A percentile compares a stretch with the other conserved stretches of the same genome.
These are phyloP conservation scores for Sericinus montela DNA, from an alignment of 2,888 invertebrate species.

Conservation along the genomic window DNA sequence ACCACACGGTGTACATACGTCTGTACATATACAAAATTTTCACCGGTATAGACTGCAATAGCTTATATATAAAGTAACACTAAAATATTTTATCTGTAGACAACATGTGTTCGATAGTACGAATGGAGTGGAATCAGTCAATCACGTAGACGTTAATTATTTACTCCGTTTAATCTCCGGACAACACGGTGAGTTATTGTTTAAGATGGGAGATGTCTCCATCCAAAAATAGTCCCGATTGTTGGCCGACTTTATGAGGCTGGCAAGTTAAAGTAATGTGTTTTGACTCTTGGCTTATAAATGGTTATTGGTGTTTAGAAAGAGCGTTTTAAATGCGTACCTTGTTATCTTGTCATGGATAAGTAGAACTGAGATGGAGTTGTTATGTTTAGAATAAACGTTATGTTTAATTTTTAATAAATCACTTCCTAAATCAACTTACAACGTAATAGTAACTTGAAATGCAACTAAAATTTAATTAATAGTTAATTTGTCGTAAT, in stretches of 20 bases:
- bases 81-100: conserved; percentile 3
- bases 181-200: conserved; percentile 49
- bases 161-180: conserved; percentile 54
- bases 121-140: conserved; percentile 47
- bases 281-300: conserved; percentile 66
- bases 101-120: conserved; percentile 27
- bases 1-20: too few relatives aligned
- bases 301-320: conserved; percentile 55
- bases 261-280: conserved; percentile 50
- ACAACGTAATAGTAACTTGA: too few relatives aligned
- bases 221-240: conserved; percentile 62
- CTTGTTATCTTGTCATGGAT: too few relatives aligned
- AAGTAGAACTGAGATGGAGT: too few relatives aligned
- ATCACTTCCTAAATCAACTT: too few relatives aligned
- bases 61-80: conserved; percentile 3
- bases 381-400: too few relatives aligned
- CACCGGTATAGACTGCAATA: too few relatives aligned
- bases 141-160: conserved; percentile 64
- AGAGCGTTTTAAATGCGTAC: conserved; percentile 35
- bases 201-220: conserved; percentile 33
- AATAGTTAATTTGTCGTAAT: too few relatives aligned
- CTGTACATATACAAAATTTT: too few relatives aligned
- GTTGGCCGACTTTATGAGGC: conserved; percentile 46
- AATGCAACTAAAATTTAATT: too few relatives aligned
- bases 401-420: too few relatives aligned